Evolutionary conservation across 2,888 invertebrate genomes (phyloP), one percentile per base, ranked within the genome.

Genomic region (Choreutis nemorana): DNA sequence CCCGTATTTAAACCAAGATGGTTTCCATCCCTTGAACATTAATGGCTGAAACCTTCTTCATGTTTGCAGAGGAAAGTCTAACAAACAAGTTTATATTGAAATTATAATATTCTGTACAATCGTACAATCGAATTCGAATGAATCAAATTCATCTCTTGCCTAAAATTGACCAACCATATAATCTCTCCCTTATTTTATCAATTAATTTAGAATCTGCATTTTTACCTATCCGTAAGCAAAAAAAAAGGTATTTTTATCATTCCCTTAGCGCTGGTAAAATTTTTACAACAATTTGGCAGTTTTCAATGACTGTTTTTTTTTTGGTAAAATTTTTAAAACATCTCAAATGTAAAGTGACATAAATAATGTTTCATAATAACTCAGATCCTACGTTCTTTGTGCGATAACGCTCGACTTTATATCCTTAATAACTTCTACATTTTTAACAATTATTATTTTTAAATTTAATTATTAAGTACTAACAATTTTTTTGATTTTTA

Each of bases 371-470:
- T 30, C 21, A 20, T 29, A 24, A 33, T 25, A 35, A 24, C 12
- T 25, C 27, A 23, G 36, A 39, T 24, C 43, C 71, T 77, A 75
- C 65, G 47, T 47, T 47, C 42, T 73, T 77, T 75, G 77, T 77
- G 77, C 75, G 71, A 71, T 46, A 45, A 52, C 66, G 61, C 61
- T 57, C 65, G 72, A 72, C 70, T 51, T 56, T n/a, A 57, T 49
- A n/a, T n/a, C n/a, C 42, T 50, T 54, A n/a, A 48, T 50, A 40
- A 45, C 56, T 58, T 53, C 67, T 58, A 59, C 51, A 45, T 31
- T 57, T n/a, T 61, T 67, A 67, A 68, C 65, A 67, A 64, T 63
- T 52, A 60, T 42, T 45, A 48, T 42, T 46, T n/a, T n/a, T 13
- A 11, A 13, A 25, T 25, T 13, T 25, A 2, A 16, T 32, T 29